Conservation (phyloP, 1,140 invertebrate species). For the Aphelenchoides fujianensis region DNA sequence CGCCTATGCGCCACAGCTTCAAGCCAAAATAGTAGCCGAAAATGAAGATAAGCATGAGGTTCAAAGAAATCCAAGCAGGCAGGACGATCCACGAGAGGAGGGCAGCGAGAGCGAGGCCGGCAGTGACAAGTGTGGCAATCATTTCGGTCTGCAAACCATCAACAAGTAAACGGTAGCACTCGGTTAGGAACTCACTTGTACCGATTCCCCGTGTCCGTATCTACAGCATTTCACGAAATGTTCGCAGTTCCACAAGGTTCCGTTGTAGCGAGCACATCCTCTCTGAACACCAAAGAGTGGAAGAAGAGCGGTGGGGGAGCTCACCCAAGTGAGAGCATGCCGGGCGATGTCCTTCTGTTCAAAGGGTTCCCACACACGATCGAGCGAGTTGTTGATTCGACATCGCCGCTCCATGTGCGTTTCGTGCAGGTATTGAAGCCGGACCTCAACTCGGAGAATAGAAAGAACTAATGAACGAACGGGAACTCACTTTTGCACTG, state of each 20-base stretch:
- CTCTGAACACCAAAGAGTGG: background rate
- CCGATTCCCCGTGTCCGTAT: background rate
- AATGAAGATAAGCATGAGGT: background rate
- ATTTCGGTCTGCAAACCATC: constrained; percentile 1
- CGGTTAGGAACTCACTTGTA: background rate
- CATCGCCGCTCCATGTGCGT: background rate
- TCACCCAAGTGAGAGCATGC: background rate
- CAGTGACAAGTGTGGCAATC: background rate
- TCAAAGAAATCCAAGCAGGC: constrained; percentile 5
- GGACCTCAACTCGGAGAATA: constrained; percentile 5
- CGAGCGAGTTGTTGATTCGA: constrained; percentile 12
- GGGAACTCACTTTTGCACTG: constrained; percentile 4
- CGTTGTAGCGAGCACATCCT: constrained; percentile 6
- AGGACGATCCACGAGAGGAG: background rate
- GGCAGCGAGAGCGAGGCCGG: background rate
- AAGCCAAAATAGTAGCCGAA: background rate
- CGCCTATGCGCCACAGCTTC: background rate
- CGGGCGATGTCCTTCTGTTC: background rate
- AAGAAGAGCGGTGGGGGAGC: background rate
- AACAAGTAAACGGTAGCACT: background rate
- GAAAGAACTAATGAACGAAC: too few relatives aligned
- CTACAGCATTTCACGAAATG: constrained; percentile 13
- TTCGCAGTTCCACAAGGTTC: constrained; percentile 16
- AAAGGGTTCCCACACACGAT: background rate
- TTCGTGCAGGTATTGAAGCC: background rate